Evolutionary conservation across 1,140 invertebrate genomes (phyloP).

Genomic region (Cyclina sinensis): DNA sequence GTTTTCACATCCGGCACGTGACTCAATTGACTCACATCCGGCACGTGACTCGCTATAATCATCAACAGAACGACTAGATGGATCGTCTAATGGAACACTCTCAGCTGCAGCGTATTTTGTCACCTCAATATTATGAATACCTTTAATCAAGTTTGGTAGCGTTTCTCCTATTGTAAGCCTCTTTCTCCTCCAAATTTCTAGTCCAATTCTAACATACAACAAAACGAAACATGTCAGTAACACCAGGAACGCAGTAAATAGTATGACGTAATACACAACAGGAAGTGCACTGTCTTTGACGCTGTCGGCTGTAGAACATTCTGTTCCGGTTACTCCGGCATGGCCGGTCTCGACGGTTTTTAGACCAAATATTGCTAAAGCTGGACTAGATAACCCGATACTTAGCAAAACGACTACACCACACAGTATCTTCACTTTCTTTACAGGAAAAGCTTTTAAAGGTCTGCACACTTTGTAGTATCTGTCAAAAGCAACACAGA

Average conservation of each 20-base stretch:
- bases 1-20: constrained; percentile 52
- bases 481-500: constrained; percentile 75
- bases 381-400: constrained; percentile 69
- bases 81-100: constrained; percentile 40
- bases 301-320: constrained; percentile 74
- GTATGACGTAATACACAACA: constrained; percentile 72
- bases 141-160: constrained; percentile 32
- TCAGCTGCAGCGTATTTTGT: constrained; percentile 6
- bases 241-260: constrained; percentile 71
- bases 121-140: not conserved
- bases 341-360: constrained; percentile 64
- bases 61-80: constrained; percentile 47
- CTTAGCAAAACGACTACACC: constrained; percentile 60
- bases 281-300: constrained; percentile 66
- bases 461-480: constrained; percentile 78
- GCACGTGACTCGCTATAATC: constrained; percentile 34
- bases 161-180: constrained; percentile 65
- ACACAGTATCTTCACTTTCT: constrained; percentile 71
- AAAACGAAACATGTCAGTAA: constrained; percentile 68
- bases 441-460: constrained; percentile 72
- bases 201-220: constrained; percentile 73
- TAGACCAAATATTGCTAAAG: constrained; percentile 73
- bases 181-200: constrained; percentile 72
- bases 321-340: constrained; percentile 65
- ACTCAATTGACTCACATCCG: constrained; percentile 35